Conservation (phyloP, 2,113 vertebrate species). For the Engystomops pustulosus region DNA sequence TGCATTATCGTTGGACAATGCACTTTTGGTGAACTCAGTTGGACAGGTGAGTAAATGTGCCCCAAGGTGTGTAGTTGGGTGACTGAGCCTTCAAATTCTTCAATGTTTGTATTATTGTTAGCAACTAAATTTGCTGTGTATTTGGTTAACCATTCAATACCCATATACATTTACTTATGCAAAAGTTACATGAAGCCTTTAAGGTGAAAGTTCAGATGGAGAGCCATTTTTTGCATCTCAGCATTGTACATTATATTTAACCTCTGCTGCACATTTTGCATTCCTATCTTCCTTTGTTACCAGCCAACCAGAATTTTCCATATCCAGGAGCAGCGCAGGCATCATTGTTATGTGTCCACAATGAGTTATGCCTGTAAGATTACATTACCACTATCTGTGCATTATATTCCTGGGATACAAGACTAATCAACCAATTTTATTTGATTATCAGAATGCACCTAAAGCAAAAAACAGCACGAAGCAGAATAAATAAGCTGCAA, state of each 20-base stretch:
- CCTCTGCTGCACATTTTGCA: not conserved
- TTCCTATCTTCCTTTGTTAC: not conserved
- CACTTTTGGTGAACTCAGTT: no score
- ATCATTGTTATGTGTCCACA: not conserved
- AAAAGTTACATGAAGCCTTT: no score
- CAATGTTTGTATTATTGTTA: no score
- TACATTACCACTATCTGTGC: not conserved
- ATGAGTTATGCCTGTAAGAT: constrained; percentile 1
- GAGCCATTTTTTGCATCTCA: not conserved
- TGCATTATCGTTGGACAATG: no score
- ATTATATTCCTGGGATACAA: constrained; percentile 45
- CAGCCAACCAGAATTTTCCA: not conserved
- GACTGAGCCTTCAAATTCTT: no score
- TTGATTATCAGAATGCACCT: constrained; percentile 41
- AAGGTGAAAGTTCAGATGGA: no score
- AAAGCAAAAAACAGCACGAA: constrained; percentile 32
- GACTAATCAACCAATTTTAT: constrained; percentile 38
- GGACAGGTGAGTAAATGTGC: no score
- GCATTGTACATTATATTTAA: not conserved
- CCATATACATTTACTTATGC: no score
- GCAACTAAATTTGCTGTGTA: no score
- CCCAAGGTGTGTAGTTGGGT: no score
- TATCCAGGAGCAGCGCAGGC: not conserved
- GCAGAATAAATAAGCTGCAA: constrained; percentile 30
- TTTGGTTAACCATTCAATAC: no score